phyloP scores from a whole-genome alignment of 2,113 vertebrate species.

The Candoia aspera region DNA sequence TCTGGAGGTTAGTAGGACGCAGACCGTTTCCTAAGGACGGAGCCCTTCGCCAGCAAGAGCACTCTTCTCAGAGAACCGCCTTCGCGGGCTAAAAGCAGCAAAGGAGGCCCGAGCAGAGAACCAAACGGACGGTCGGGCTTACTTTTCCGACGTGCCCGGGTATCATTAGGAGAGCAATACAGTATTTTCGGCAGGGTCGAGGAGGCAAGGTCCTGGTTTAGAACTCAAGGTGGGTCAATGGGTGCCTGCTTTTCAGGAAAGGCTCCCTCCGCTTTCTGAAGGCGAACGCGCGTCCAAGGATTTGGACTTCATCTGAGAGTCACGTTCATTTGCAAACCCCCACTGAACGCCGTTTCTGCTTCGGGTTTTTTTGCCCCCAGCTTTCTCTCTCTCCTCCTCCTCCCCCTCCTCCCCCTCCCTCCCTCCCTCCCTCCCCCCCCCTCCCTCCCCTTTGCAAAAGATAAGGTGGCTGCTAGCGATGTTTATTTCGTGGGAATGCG shows the following conservation, averaged over 20 bases:
- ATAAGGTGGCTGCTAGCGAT: constrained; percentile 24
- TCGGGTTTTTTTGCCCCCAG: constrained; percentile 24
- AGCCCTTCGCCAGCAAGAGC: not conserved
- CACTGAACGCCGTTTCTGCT: constrained; percentile 33
- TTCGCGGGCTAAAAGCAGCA: not conserved
- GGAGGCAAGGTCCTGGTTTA: constrained; percentile 39
- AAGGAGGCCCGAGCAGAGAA: not conserved
- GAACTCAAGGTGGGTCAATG: constrained; percentile 17
- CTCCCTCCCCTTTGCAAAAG: not conserved
- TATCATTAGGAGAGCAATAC: constrained; percentile 33
- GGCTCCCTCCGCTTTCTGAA: constrained; percentile 45
- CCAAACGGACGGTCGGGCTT: constrained; percentile 21
- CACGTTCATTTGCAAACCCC: constrained; percentile 68
- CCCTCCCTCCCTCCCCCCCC: not conserved
- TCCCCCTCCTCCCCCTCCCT: not conserved
- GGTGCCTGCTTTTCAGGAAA: constrained; percentile 24
- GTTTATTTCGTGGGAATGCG: constrained; percentile 59
- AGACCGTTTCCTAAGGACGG: not conserved
- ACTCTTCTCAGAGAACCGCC: constrained; percentile 3
- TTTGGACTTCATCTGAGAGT: constrained; percentile 69
- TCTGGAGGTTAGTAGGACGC: not conserved
- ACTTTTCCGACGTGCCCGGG: constrained; percentile 1
- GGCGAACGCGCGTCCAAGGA: constrained; percentile 55
- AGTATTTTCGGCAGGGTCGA: constrained; percentile 31
- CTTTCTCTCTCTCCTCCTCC: not conserved